These are phyloP conservation scores for Pachydiplax longipennis DNA, from an alignment of 2,888 invertebrate species.

Conservation along the genomic window DNA sequence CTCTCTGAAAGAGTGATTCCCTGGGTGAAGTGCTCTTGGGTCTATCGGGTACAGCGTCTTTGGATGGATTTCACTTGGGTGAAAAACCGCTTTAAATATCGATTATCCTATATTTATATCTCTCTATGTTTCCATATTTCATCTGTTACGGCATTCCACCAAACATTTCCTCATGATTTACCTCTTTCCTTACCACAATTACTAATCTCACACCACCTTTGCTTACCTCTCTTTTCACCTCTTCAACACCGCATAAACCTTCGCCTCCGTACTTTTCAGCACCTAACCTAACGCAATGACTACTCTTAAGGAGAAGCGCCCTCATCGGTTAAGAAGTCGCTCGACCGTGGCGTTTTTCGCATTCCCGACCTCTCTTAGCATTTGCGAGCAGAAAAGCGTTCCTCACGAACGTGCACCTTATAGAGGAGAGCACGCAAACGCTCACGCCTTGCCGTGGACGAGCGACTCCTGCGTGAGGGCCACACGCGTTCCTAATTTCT, in stretches of 20 bases:
- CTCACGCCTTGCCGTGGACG: not conserved
- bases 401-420: not conserved
- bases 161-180: no score
- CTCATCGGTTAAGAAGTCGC: not conserved
- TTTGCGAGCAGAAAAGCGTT: not conserved
- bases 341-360: not conserved
- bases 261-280: not conserved
- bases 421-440: not conserved
- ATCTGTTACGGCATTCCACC: no score
- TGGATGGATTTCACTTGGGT: no score
- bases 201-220: not conserved
- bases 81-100: no score
- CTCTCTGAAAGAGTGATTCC: no score
- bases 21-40: no score
- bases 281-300: not conserved
- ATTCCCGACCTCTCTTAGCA: not conserved
- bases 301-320: not conserved
- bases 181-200: no score
- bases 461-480: not conserved
- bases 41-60: no score
- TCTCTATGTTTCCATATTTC: no score
- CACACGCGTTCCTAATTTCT: not conserved
- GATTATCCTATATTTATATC: no score
- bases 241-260: not conserved
- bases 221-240: not conserved